A percentile compares a stretch with the other conserved stretches of the same genome.
Conservation (phyloP, 2,888 invertebrate species). For the Lepetodrilus schrolli region DNA sequence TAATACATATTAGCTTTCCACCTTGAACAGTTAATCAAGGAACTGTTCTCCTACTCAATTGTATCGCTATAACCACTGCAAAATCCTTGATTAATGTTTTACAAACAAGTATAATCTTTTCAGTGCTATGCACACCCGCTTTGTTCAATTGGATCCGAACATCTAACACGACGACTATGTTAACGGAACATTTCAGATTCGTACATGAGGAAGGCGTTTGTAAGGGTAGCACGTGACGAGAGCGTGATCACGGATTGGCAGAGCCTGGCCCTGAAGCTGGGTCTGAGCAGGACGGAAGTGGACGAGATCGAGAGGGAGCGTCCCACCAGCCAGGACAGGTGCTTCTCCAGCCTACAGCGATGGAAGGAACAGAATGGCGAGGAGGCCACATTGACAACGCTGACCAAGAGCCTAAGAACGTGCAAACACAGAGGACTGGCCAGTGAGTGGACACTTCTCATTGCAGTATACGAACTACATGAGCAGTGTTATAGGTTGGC, state of each 20-base stretch:
- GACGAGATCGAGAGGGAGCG: slow-evolving; percentile 50
- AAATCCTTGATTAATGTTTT: no score
- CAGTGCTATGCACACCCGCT: no score
- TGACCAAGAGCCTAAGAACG: slow-evolving; percentile 48
- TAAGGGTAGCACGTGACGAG: slow-evolving; percentile 60
- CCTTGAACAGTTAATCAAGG: no score
- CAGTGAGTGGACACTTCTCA: slow-evolving; percentile 52
- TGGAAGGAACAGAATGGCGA: slow-evolving; percentile 58
- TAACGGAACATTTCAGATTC: no score
- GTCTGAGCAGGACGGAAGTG: slow-evolving; percentile 57
- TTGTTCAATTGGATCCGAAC: no score
- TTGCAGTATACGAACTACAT: no score
- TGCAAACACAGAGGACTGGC: slow-evolving; percentile 51
- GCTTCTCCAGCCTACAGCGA: slow-evolving; percentile 53
- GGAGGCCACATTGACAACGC: slow-evolving; percentile 46
- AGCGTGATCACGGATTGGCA: slow-evolving; percentile 61
- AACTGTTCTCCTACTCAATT: no score
- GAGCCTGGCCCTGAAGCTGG: slow-evolving; percentile 55
- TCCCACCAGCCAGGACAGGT: slow-evolving; percentile 59
- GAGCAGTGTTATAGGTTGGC: no score
- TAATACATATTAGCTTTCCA: no score
- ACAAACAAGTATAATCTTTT: no score
- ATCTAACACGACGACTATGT: no score
- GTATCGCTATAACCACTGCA: no score
- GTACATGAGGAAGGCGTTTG: slow-evolving; percentile 59